Percentiles rank a stretch among this genome's conserved stretches.
phyloP scores from a whole-genome alignment of 2,888 invertebrate genomes.

The Autographa pulchrina region DNA sequence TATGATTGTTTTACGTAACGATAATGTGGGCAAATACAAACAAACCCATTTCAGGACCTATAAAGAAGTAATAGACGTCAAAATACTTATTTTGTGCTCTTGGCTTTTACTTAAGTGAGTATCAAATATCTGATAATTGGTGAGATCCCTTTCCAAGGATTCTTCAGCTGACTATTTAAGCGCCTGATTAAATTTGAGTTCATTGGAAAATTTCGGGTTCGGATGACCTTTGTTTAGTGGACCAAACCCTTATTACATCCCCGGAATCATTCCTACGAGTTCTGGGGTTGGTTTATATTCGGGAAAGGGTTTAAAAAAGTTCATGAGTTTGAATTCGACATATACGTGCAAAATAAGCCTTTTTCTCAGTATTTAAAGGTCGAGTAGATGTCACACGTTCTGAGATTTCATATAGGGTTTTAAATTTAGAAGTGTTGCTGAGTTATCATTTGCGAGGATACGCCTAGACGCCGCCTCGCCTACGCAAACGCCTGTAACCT shows the following conservation, averaged over 20 bases:
- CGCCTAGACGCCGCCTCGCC: constrained; percentile 49
- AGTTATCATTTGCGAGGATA: constrained; percentile 22
- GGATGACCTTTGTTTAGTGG: constrained; percentile 12
- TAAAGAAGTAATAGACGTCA: constrained; percentile 6
- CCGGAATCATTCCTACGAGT: constrained; percentile 12
- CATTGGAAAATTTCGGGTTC: constrained; percentile 19
- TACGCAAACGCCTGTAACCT: constrained; percentile 33
- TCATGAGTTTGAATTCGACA: constrained; percentile 13
- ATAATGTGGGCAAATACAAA: background rate
- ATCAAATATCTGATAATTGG: constrained; percentile 22
- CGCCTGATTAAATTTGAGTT: constrained; percentile 32
- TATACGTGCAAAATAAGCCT: constrained; percentile 12
- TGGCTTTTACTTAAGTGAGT: background rate
- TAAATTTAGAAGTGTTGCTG: constrained; percentile 41
- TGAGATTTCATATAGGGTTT: constrained; percentile 23
- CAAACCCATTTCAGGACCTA: constrained; percentile 8
- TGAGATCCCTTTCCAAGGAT: constrained; percentile 14
- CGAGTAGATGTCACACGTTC: constrained; percentile 22
- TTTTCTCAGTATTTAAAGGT: constrained; percentile 17
- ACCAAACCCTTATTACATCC: constrained; percentile 13
- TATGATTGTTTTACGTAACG: constrained; percentile 1
- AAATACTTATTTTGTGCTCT: background rate
- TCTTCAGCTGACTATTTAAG: constrained; percentile 14
- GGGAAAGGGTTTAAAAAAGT: constrained; percentile 6
- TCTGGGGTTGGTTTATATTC: constrained; percentile 22